Percentiles rank a stretch among this genome's conserved stretches.
Conservation (phyloP, 2,888 invertebrate species). For the Drosophila bunnanda region DNA sequence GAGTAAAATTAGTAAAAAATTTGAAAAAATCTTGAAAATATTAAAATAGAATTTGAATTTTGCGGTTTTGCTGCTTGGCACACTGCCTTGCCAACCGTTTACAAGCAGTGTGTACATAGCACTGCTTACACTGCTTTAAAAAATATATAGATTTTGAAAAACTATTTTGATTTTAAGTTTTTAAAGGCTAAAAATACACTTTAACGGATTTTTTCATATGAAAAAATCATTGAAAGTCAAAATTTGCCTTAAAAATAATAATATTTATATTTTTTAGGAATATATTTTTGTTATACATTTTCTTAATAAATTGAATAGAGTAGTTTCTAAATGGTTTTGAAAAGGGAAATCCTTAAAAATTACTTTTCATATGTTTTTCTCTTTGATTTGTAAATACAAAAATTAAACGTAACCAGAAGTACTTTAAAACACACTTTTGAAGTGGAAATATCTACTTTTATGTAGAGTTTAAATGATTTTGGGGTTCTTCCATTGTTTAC, state of each 20-base stretch:
- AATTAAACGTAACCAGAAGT: not conserved
- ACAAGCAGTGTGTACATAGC: not conserved
- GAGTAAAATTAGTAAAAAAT: not conserved
- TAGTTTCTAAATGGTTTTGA: not conserved
- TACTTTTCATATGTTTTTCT: not conserved
- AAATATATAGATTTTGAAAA: not conserved
- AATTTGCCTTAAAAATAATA: not conserved
- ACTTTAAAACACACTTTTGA: not conserved
- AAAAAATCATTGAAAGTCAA: not conserved
- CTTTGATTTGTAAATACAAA: not conserved
- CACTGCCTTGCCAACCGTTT: not conserved
- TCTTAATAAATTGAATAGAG: accelerated
- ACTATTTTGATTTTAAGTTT: not conserved
- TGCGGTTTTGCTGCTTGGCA: conserved; percentile 42
- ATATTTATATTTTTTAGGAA: not conserved
- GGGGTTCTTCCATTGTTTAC: not conserved
- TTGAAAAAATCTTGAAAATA: too few relatives aligned
- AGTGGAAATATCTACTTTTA: not conserved
- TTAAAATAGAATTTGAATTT: not conserved
- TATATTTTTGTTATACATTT: too few relatives aligned
- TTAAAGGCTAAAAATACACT: not conserved
- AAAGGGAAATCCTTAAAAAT: accelerated
- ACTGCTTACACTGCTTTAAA: conserved; percentile 10
- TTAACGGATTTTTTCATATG: not conserved
- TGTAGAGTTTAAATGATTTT: not conserved